A percentile compares a stretch with the other conserved stretches of the same genome.
Evolutionary conservation across 2,113 vertebrate genomes (phyloP).

Genomic region (Paramisgurnus dabryanus): DNA sequence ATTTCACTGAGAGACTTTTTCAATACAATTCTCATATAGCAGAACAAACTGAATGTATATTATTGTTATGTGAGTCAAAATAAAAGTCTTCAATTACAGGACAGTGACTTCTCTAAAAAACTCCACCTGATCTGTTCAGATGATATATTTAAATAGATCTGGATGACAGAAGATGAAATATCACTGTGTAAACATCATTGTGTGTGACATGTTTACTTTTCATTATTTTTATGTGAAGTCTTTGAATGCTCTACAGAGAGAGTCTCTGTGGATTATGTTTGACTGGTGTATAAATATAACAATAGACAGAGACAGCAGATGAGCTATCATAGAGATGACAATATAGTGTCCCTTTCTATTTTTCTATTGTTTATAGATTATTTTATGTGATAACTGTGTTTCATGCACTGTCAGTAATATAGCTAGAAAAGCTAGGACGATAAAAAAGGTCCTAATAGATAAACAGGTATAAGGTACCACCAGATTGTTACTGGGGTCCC

Average conservation of each 20-base stretch:
- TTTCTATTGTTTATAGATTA: too few species aligned
- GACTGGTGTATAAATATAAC: conserved; percentile 20
- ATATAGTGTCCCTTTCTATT: not conserved
- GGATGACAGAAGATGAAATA: not conserved
- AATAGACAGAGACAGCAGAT: not conserved
- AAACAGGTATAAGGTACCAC: too few species aligned
- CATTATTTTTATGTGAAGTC: conserved; percentile 1
- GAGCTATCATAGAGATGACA: not conserved
- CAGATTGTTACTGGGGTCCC: too few species aligned
- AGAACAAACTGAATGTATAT: too few species aligned
- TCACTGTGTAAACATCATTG: not conserved
- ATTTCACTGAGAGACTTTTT: too few species aligned
- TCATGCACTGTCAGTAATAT: too few species aligned
- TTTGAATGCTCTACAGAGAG: not conserved
- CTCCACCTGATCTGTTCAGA: not conserved
- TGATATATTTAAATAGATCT: conserved; percentile 28
- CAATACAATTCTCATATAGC: too few species aligned
- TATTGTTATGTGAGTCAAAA: too few species aligned
- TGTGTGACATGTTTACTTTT: conserved; percentile 9
- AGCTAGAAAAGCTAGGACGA: too few species aligned
- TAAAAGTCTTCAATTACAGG: too few species aligned
- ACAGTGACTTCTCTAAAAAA: not conserved
- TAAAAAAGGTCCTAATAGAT: too few species aligned
- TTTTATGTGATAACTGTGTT: too few species aligned
- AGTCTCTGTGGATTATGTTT: conserved; percentile 29